Conservation (phyloP, 2,113 vertebrate species). For the Phyllostomus hastatus region DNA sequence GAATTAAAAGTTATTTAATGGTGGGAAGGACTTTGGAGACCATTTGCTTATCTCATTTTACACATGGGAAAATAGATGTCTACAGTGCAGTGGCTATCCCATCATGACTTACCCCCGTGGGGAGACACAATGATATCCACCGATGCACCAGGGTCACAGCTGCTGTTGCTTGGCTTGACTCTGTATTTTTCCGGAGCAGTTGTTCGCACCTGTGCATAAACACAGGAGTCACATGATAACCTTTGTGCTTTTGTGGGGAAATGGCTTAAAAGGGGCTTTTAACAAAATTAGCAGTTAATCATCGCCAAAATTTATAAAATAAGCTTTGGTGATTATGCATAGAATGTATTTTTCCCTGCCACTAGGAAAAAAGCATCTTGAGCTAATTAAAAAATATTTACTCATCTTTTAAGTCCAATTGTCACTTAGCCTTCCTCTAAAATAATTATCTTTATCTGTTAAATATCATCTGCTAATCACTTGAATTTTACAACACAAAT, state of each 20-base stretch:
- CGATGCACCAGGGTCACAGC: constrained; percentile 91
- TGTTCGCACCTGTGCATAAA: constrained; percentile 90
- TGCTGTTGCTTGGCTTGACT: constrained; percentile 97
- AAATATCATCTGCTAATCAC: neutral
- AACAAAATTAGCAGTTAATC: neutral
- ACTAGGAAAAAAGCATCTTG: neutral
- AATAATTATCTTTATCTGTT: neutral
- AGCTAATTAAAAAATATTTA: neutral
- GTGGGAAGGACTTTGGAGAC: neutral
- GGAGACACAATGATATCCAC: constrained; percentile 94
- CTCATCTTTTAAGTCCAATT: neutral
- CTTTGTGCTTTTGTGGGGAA: neutral
- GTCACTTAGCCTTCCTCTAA: constrained; percentile 1
- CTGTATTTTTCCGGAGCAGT: constrained; percentile 98
- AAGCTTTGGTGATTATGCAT: neutral
- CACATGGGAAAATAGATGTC: neutral
- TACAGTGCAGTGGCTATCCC: neutral
- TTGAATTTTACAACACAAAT: constrained; percentile 9
- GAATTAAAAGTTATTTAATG: neutral
- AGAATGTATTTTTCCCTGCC: neutral
- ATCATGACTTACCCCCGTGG: constrained; percentile 88
- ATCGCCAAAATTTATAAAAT: neutral
- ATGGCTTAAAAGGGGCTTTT: neutral
- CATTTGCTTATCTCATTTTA: neutral
- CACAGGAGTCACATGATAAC: neutral